These are phyloP conservation scores for Leucophenga montana DNA, from an alignment of 2,888 invertebrate genomes.

Conservation along the genomic window DNA sequence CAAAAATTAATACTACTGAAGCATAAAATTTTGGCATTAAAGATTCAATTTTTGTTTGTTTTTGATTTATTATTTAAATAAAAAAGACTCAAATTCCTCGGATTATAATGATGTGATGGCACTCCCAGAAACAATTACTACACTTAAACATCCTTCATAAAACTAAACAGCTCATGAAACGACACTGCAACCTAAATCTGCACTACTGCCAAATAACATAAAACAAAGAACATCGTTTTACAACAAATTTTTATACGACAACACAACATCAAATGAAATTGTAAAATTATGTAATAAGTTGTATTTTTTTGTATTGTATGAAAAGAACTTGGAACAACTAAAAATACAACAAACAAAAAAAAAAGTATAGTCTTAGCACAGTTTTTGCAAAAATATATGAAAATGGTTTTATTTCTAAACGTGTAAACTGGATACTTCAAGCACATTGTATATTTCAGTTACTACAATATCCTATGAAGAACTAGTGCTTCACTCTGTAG, in stretches of 20 bases:
- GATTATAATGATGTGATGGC: too few relatives aligned
- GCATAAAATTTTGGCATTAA: too few relatives aligned
- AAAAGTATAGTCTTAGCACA: slow-evolving; percentile 49
- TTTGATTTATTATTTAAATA: neutral
- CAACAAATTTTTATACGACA: neutral
- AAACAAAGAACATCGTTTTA: neutral
- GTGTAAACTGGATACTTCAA: too few relatives aligned
- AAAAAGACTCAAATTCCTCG: neutral
- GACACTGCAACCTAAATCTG: neutral
- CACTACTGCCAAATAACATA: slow-evolving; percentile 1
- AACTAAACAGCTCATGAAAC: neutral
- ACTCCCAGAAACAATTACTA: neutral
- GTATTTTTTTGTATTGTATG: slow-evolving; percentile 47
- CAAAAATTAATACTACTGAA: too few relatives aligned
- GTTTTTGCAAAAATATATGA: slow-evolving; percentile 48
- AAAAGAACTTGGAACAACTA: slow-evolving; percentile 55
- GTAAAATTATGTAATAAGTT: neutral
- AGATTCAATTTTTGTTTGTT: too few relatives aligned
- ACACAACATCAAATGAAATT: neutral
- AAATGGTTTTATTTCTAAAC: slow-evolving; percentile 4
- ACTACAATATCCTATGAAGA: too few relatives aligned
- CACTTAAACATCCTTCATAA: neutral
- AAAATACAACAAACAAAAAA: slow-evolving; percentile 49
- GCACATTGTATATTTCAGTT: too few relatives aligned
- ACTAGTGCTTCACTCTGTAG: too few relatives aligned